Evolutionary conservation across 2,888 invertebrate genomes (phyloP).

Genomic region (Parascotia fuliginaria): DNA sequence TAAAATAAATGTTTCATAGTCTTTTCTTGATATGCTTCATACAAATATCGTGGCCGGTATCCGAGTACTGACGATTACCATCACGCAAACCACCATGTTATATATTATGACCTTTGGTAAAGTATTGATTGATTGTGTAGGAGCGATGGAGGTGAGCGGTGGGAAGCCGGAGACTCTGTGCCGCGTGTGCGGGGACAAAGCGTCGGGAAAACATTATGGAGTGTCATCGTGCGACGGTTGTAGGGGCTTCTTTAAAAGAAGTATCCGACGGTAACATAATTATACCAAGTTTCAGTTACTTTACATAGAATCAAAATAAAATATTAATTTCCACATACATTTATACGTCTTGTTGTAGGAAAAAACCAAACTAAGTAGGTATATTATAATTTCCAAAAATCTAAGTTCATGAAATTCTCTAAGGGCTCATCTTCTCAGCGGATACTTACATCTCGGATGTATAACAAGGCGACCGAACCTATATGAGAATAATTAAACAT

Average conservation of each 20-base stretch:
- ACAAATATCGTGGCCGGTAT: neutral
- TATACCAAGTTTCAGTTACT: neutral
- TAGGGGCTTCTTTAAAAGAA: slow-evolving; percentile 97
- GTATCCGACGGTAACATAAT: slow-evolving; percentile 90
- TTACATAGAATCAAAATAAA: neutral
- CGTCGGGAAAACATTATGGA: slow-evolving; percentile 94
- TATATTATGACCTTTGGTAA: slow-evolving; percentile 10
- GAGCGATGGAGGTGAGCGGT: slow-evolving; percentile 55
- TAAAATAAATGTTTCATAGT: neutral
- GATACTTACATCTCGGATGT: no score
- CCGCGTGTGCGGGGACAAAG: slow-evolving; percentile 93
- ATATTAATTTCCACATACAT: no score
- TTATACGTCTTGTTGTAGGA: no score
- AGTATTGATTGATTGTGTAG: slow-evolving; percentile 15
- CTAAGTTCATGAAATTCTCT: no score
- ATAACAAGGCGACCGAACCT: no score
- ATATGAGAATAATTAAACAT: no score
- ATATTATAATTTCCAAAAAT: no score
- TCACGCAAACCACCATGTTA: slow-evolving; percentile 3
- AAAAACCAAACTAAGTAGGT: no score
- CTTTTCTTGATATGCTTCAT: slow-evolving; percentile 6
- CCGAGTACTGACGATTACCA: slow-evolving; percentile 5
- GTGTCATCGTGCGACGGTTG: slow-evolving; percentile 94
- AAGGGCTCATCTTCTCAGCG: no score
- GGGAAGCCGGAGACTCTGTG: slow-evolving; percentile 88